Evolutionary conservation across 2,113 vertebrate species (phyloP).

Genomic region (human): DNA sequence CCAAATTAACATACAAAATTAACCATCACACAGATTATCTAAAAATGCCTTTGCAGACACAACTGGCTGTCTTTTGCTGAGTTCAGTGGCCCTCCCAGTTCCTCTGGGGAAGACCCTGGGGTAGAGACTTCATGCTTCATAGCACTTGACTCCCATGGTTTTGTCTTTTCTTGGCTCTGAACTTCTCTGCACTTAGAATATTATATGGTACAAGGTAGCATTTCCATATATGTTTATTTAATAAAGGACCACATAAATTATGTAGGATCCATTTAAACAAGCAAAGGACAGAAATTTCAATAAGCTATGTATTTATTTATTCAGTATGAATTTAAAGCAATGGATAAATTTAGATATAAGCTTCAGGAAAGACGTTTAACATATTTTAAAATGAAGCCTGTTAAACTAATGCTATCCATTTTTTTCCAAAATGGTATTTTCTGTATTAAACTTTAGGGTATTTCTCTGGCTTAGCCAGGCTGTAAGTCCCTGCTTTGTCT

Average conservation of each 20-base stretch:
- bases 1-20: background rate
- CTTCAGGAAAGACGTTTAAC: background rate
- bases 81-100: too few relatives aligned
- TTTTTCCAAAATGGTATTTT: background rate
- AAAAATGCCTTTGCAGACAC: background rate
- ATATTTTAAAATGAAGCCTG: background rate
- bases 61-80: background rate
- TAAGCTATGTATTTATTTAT: background rate
- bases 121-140: too few relatives aligned
- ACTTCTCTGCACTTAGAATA: background rate
- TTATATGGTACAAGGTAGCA: background rate
- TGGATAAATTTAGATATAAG: background rate
- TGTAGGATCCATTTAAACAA: background rate
- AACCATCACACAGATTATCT: background rate
- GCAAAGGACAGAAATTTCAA: slow-evolving; percentile 3
- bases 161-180: background rate
- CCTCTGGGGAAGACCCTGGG: background rate
- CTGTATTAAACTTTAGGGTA: background rate
- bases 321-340: slow-evolving; percentile 3
- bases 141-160: background rate
- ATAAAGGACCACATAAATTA: slow-evolving; percentile 43
- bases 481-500: background rate
- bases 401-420: background rate
- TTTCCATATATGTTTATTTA: background rate
- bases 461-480: background rate